Evolutionary conservation across 1,140 invertebrate species (phyloP).

Genomic region (Diorhabda sublineata): DNA sequence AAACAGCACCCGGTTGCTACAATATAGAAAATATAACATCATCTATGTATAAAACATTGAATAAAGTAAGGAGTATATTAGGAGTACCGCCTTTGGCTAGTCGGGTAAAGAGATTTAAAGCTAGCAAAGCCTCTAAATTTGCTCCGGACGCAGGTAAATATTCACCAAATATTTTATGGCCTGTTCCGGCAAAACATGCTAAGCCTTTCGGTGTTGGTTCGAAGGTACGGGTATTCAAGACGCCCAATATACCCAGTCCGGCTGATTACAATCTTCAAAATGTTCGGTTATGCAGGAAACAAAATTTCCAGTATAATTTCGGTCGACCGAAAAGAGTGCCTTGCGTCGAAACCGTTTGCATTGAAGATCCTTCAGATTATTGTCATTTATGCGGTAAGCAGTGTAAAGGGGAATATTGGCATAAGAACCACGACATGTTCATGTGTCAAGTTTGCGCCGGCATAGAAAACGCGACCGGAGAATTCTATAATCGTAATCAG

Average conservation of each 20-base stretch:
- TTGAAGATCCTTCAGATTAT: conserved; percentile 29
- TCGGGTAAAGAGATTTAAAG: neutral
- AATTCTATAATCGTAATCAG: conserved; percentile 28
- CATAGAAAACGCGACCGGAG: conserved; percentile 26
- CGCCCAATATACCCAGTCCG: neutral
- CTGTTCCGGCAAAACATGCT: neutral
- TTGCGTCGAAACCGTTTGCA: conserved; percentile 33
- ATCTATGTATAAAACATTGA: neutral
- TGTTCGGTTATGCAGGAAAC: neutral
- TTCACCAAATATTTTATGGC: too few relatives aligned
- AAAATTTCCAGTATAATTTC: conserved; percentile 27
- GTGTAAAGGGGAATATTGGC: conserved; percentile 39
- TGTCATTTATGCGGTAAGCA: conserved; percentile 35
- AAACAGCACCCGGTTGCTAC: neutral
- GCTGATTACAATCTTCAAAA: conserved; percentile 2
- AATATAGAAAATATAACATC: neutral
- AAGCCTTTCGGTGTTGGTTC: neutral
- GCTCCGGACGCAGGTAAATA: too few relatives aligned
- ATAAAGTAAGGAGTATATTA: neutral
- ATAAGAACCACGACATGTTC: conserved; percentile 30
- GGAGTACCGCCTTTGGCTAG: neutral
- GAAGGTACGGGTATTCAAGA: neutral
- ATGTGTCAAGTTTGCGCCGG: conserved; percentile 36
- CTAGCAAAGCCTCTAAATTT: too few relatives aligned
- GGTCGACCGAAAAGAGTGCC: conserved; percentile 27